Base-by-base conservation (phyloP, 2,888 invertebrate species). In the Mimachlamys varia region DNA sequence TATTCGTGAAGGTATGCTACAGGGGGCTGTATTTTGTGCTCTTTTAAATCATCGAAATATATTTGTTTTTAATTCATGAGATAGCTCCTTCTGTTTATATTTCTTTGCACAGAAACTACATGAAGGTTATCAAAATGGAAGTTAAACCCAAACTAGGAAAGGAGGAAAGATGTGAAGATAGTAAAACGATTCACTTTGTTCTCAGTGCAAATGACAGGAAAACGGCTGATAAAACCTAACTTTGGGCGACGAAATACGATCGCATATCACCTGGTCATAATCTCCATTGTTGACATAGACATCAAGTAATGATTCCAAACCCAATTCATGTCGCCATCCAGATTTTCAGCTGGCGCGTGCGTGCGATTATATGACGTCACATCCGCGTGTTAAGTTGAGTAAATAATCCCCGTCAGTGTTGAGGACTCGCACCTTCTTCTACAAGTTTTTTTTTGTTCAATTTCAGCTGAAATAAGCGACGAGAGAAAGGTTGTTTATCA, bases 361-460 rank as follows among this genome's bases (percentile, higher is more conserved):
- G 76, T 76, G 76, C 76, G 76, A 76, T 76, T 76, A 76, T 33
- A 76, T 76, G 76, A 76, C 76, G 76, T 76, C 76, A 76, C 76
- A 76, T 76, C 76, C 76, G 76, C 27, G 33, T 76, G 76, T 76
- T 76, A 76, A 76, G 76, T 76, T 33, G 76, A 76, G 33, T 76
- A 76, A 76, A 76, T 76, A 76, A 76, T 76, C 76, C 76, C 76
- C 76, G 33, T 33, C 76, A 76, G 76, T 76, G 76, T 76, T 76
- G 76, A 76, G 33, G 76, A 76, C 27, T 53, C 76, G 27, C 76
- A 76, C 7, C 76, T 76, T 10, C 76, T 76, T 76, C 27, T 27
- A 44, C 7, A 44, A 44, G 44, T 44, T 44, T 44, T 44, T 44
- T 17, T 62, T 33, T 33, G 27, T 76, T 76, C 4, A 5, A 33